Evolutionary conservation across 2,797 vertebrate species (phyloP).

Genomic region (Lemur catta): DNA sequence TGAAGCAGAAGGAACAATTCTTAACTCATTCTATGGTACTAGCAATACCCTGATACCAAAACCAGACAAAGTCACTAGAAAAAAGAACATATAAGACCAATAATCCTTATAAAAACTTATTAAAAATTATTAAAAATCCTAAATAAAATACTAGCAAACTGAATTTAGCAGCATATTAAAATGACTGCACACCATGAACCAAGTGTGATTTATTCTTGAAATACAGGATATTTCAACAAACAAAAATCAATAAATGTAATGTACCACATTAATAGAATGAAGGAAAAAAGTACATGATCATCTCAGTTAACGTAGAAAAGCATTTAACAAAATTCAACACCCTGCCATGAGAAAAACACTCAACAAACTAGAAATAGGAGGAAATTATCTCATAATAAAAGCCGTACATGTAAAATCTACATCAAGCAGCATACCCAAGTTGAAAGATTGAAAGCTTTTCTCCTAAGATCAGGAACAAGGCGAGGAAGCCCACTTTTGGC

Average conservation of each 20-base stretch:
- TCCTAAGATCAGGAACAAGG: too few species aligned
- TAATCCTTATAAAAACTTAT: neutral
- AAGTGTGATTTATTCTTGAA: neutral
- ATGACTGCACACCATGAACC: neutral
- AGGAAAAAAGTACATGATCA: neutral
- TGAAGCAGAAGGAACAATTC: neutral
- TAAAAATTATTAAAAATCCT: neutral
- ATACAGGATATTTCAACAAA: neutral
- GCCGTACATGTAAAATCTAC: too few species aligned
- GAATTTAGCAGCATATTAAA: neutral
- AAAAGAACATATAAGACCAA: neutral
- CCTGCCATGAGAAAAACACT: neutral
- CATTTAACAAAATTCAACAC: neutral
- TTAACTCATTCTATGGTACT: neutral
- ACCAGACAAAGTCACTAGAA: neutral
- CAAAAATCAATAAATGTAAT: neutral
- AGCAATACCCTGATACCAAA: neutral
- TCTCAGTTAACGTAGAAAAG: neutral
- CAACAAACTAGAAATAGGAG: neutral
- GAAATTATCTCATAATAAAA: too few species aligned
- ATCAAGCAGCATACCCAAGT: too few species aligned
- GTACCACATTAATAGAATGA: neutral
- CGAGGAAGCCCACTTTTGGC: too few species aligned
- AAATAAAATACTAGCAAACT: neutral
- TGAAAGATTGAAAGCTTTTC: too few species aligned